Conservation (phyloP, 2,113 vertebrate species). For the Onychostruthus taczanowskii region DNA sequence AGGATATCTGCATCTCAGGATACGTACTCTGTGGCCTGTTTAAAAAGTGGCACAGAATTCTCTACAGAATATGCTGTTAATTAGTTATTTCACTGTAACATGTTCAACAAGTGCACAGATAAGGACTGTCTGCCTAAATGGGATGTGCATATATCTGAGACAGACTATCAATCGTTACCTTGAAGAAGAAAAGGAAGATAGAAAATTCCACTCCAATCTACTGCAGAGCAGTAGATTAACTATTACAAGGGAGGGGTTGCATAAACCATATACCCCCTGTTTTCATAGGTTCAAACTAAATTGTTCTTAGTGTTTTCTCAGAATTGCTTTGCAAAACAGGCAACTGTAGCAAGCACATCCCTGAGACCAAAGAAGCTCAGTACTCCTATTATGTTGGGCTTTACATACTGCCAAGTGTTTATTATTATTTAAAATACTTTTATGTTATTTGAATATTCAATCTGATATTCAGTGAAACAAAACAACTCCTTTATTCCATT, state of each 20-base stretch:
- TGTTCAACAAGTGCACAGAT: constrained; percentile 7
- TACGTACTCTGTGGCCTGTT: constrained; percentile 1
- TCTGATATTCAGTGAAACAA: constrained; percentile 41
- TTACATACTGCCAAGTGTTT: constrained; percentile 1
- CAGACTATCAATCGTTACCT: background rate
- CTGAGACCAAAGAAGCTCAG: background rate
- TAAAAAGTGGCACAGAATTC: constrained; percentile 53
- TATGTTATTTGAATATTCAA: constrained; percentile 60
- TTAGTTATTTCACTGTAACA: constrained; percentile 38
- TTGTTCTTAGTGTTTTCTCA: background rate
- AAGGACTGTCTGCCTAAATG: background rate
- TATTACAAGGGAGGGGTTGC: background rate
- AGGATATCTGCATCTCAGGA: background rate
- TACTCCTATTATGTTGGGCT: constrained; percentile 28
- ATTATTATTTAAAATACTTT: constrained; percentile 47
- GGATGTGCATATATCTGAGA: background rate
- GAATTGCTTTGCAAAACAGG: constrained; percentile 2
- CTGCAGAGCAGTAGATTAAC: background rate
- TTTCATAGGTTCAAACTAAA: background rate
- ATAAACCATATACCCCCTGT: background rate
- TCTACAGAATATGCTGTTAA: constrained; percentile 27
- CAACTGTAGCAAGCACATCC: background rate
- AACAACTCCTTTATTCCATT: constrained; percentile 42
- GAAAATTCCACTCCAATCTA: background rate
- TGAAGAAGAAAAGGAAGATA: background rate